These are phyloP conservation scores for Thalassaphorura encarpata DNA, from an alignment of 1,140 invertebrate genomes.

Conservation along the genomic window DNA sequence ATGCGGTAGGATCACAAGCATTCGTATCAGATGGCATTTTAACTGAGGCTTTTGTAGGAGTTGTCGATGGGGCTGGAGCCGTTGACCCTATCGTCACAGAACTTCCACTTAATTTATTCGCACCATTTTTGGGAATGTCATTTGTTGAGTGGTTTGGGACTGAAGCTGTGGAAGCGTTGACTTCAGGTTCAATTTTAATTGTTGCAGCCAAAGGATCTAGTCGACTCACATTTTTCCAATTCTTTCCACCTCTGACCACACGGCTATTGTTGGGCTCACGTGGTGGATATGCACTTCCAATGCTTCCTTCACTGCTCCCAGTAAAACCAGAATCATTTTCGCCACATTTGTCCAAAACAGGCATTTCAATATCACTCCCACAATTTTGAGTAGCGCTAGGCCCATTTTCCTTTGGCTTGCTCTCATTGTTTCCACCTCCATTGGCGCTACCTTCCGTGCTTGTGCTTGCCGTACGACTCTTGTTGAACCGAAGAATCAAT, in stretches of 20 bases:
- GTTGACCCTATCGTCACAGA: no score
- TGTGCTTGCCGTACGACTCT: slow-evolving; percentile 25
- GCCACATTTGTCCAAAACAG: neutral
- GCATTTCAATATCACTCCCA: neutral
- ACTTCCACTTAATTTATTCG: no score
- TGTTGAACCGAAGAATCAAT: slow-evolving; percentile 53
- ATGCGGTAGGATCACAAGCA: no score
- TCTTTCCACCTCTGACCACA: neutral
- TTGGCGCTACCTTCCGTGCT: slow-evolving; percentile 31
- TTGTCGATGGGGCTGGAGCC: no score
- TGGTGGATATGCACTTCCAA: neutral
- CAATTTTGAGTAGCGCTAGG: slow-evolving; percentile 8
- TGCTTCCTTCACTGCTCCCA: slow-evolving; percentile 26
- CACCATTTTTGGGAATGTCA: no score
- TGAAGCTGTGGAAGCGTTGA: neutral
- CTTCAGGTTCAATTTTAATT: no score
- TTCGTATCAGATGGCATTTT: no score
- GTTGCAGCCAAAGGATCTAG: neutral
- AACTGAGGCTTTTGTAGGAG: no score
- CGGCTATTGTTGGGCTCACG: neutral
- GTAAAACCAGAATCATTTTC: slow-evolving; percentile 29
- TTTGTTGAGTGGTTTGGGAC: no score
- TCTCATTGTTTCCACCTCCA: slow-evolving; percentile 29
- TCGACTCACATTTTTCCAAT: neutral
- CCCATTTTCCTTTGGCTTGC: slow-evolving; percentile 16